Percentiles rank a stretch among this genome's conserved stretches.
These are phyloP conservation scores for Heptranchias perlo DNA, from an alignment of 2,113 vertebrate genomes.

Conservation along the genomic window DNA sequence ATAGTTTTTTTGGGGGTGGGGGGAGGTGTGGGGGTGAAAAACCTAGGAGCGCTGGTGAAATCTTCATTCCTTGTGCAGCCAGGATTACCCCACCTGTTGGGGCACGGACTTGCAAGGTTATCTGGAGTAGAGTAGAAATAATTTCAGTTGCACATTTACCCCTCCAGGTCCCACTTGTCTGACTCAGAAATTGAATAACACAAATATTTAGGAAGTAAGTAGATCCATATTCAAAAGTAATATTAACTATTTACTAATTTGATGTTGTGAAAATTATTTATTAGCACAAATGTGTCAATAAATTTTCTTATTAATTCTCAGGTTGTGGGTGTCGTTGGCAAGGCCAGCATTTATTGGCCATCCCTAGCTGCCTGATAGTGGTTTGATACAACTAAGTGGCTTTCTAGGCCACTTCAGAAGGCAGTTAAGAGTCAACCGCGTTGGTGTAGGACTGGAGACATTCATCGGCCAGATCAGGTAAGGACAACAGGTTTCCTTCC, in stretches of 20 bases:
- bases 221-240: background rate
- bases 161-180: background rate
- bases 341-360: background rate
- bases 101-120: background rate
- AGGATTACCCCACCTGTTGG: background rate
- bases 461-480: no score
- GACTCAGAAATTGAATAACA: background rate
- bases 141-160: background rate
- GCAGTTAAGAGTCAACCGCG: background rate
- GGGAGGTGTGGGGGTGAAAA: background rate
- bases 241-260: background rate
- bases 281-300: background rate
- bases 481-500: background rate
- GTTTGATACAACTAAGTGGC: background rate
- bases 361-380: background rate
- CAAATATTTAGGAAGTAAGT: background rate
- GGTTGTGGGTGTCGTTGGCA: background rate
- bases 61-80: background rate
- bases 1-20: background rate
- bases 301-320: background rate
- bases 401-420: background rate
- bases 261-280: background rate
- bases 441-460: background rate
- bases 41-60: background rate
- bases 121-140: background rate